These are phyloP conservation scores for Poecilia picta DNA, from an alignment of 2,797 vertebrate genomes.

Conservation along the genomic window DNA sequence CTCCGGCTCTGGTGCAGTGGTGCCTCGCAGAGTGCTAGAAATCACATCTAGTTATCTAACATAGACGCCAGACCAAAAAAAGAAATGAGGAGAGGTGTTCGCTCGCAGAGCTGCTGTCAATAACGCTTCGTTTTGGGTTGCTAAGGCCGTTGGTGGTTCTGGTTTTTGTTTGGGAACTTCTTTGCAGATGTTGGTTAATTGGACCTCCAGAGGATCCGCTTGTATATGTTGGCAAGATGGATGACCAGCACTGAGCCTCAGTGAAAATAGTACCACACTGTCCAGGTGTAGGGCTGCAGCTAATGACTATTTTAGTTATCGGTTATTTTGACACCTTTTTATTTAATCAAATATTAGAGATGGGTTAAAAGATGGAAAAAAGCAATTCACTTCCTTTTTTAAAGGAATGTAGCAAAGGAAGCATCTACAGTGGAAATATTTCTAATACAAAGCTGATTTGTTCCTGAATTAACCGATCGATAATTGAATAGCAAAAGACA, in stretches of 20 bases:
- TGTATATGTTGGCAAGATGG: slow-evolving; percentile 66
- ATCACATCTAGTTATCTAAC: slow-evolving; percentile 74
- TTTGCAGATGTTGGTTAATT: slow-evolving; percentile 65
- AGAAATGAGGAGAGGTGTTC: slow-evolving; percentile 48
- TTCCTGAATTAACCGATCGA: no score
- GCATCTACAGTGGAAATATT: no score
- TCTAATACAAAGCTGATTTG: no score
- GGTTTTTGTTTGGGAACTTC: slow-evolving; percentile 32
- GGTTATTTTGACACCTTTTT: no score
- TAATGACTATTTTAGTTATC: no score
- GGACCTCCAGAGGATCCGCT: slow-evolving; percentile 68
- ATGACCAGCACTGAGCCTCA: slow-evolving; percentile 55
- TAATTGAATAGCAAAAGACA: no score
- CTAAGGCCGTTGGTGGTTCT: slow-evolving; percentile 41
- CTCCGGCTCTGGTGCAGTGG: slow-evolving; percentile 72
- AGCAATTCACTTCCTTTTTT: no score
- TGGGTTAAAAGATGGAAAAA: no score
- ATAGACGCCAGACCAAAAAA: slow-evolving; percentile 43
- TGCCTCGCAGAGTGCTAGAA: slow-evolving; percentile 69
- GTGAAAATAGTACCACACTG: slow-evolving; percentile 35
- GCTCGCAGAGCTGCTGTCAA: slow-evolving; percentile 38
- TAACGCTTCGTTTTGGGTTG: slow-evolving; percentile 34
- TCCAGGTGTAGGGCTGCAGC: slow-evolving; percentile 13
- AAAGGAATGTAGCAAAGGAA: no score
- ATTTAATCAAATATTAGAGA: no score